Evolutionary conservation across 2,797 vertebrate species (phyloP).

Genomic region (Halcyon leucocephala): DNA sequence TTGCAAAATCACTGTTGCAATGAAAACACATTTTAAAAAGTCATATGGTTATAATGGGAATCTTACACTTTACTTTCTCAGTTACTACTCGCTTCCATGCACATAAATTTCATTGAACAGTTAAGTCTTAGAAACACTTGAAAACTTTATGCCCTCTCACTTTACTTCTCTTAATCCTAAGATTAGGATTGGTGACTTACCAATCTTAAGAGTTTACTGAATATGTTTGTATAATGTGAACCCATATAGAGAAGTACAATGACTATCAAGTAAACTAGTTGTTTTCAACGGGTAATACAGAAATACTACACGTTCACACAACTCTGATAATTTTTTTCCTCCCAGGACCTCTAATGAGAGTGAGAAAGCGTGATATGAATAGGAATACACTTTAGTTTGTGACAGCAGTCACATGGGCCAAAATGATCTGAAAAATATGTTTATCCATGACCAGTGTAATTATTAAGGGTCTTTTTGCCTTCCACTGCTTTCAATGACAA

Average conservation of each 20-base stretch:
- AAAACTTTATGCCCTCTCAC: not conserved
- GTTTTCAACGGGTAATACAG: not conserved
- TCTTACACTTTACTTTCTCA: not conserved
- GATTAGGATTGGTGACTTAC: not conserved
- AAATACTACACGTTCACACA: not conserved
- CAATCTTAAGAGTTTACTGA: not conserved
- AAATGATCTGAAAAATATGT: not conserved
- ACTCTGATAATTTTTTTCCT: not conserved
- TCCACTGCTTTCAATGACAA: not conserved
- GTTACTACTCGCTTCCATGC: not conserved
- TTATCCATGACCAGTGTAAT: not conserved
- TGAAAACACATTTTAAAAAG: not conserved
- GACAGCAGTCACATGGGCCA: not conserved
- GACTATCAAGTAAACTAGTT: not conserved
- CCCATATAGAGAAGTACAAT: not conserved
- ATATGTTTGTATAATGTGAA: not conserved
- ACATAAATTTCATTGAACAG: not conserved
- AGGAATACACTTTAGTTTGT: not conserved
- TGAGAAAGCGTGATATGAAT: not conserved
- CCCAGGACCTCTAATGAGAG: not conserved
- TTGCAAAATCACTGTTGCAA: not conserved
- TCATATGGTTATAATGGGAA: not conserved
- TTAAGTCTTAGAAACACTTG: not conserved
- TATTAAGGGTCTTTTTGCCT: not conserved
- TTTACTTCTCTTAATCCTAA: not conserved